Percentiles rank a stretch among this genome's conserved stretches.
Evolutionary conservation across 2,888 invertebrate genomes (phyloP).

Genomic region (Agapostemon virescens): DNA sequence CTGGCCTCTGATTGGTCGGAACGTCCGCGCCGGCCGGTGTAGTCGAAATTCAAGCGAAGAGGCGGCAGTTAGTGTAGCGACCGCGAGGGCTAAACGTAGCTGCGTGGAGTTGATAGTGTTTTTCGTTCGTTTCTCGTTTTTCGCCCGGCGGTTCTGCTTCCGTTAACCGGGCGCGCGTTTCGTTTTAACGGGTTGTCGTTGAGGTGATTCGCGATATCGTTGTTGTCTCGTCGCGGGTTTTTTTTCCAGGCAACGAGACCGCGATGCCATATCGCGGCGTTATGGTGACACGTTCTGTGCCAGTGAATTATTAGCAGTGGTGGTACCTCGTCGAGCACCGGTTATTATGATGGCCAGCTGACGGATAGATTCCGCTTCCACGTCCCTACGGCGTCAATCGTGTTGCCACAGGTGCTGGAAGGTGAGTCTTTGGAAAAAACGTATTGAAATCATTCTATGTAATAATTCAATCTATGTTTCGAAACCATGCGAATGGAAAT

Average conservation of each 20-base stretch:
- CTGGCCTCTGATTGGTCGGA: slow-evolving; percentile 61
- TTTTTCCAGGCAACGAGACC: slow-evolving; percentile 17
- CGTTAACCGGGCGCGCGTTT: not conserved
- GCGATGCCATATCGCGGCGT: slow-evolving; percentile 52
- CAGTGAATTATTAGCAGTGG: slow-evolving; percentile 58
- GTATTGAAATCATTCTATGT: too few species aligned
- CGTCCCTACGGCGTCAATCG: slow-evolving; percentile 64
- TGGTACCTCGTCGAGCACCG: slow-evolving; percentile 47
- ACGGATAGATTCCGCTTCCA: slow-evolving; percentile 72
- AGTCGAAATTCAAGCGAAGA: slow-evolving; percentile 76
- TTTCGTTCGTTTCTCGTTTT: slow-evolving; percentile 44
- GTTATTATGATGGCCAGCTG: slow-evolving; percentile 72
- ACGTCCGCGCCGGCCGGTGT: slow-evolving; percentile 64
- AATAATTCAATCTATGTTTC: too few species aligned
- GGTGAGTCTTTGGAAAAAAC: slow-evolving; percentile 57
- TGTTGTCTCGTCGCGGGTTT: not conserved
- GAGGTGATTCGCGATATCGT: not conserved
- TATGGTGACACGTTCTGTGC: slow-evolving; percentile 45
- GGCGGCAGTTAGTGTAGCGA: slow-evolving; percentile 78
- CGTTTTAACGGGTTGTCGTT: not conserved
- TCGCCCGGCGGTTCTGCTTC: slow-evolving; percentile 10
- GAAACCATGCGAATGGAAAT: too few species aligned
- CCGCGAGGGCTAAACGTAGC: slow-evolving; percentile 75
- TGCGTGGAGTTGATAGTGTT: slow-evolving; percentile 68
- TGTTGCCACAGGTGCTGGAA: slow-evolving; percentile 69